Percentiles rank a stretch among this genome's conserved stretches.
phyloP scores from a whole-genome alignment of 2,113 vertebrate genomes.

The Ahaetulla prasina region DNA sequence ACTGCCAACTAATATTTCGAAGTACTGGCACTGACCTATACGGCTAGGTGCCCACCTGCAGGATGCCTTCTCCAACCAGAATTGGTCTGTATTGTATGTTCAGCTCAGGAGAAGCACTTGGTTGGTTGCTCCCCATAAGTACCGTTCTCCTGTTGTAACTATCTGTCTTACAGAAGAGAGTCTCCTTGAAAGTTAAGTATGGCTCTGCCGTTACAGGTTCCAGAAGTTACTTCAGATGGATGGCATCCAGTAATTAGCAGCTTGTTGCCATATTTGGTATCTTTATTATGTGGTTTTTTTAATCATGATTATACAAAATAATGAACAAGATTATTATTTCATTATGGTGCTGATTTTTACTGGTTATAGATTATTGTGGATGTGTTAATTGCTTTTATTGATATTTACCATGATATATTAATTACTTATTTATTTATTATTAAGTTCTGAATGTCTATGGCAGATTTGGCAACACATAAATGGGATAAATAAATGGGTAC shows the following conservation, averaged over 20 bases:
- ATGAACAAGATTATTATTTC: neutral
- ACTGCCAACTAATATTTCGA: neutral
- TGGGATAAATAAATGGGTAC: neutral
- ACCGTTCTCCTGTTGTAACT: neutral
- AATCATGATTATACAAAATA: neutral
- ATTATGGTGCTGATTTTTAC: neutral
- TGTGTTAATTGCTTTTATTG: neutral
- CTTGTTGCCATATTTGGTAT: neutral
- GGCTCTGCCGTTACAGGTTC: neutral
- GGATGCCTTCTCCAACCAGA: neutral
- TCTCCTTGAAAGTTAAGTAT: neutral
- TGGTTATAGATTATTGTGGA: neutral
- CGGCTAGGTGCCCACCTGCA: neutral
- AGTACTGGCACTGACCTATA: neutral
- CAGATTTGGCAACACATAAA: neutral
- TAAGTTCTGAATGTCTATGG: neutral
- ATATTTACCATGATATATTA: neutral
- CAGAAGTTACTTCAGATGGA: neutral
- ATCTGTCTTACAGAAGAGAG: neutral
- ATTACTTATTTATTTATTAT: neutral
- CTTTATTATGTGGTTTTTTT: neutral
- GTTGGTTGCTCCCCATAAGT: neutral
- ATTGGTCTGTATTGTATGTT: neutral
- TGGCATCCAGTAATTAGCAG: neutral
- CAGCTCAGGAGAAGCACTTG: neutral